Conservation (phyloP, 2,888 invertebrate genomes). For the Cotesia congregata region DNA sequence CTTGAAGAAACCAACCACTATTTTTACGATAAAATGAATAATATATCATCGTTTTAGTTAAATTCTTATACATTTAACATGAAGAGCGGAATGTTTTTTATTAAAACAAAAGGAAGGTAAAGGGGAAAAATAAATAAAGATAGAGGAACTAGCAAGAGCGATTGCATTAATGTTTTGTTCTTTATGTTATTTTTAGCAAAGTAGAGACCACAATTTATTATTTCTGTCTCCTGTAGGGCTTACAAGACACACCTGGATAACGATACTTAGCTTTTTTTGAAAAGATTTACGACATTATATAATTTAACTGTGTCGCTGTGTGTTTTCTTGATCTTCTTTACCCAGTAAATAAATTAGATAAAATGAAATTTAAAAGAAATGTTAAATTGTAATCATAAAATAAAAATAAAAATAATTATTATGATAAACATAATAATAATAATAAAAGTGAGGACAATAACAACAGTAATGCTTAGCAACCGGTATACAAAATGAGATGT, state of each 20-base stretch:
- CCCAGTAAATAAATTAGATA: background rate
- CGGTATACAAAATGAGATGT: background rate
- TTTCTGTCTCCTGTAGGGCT: conserved; percentile 27
- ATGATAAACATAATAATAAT: background rate
- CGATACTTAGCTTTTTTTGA: background rate
- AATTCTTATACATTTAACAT: no score
- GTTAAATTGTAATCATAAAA: background rate
- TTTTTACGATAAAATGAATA: no score
- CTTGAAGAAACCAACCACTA: no score
- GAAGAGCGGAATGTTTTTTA: no score
- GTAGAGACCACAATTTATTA: conserved; percentile 49
- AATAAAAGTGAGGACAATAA: background rate
- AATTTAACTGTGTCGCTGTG: conserved; percentile 2
- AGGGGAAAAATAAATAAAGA: background rate
- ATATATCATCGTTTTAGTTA: no score
- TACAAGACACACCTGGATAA: conserved; percentile 10
- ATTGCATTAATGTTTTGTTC: conserved; percentile 1
- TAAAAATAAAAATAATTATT: background rate
- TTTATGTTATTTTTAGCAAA: conserved; percentile 30
- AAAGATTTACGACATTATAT: conserved; percentile 1
- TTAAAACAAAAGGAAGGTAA: background rate
- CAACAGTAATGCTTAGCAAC: background rate
- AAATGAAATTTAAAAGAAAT: conserved; percentile 1
- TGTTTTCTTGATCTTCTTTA: background rate
- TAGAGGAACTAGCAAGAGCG: background rate